Evolutionary conservation across 2,797 vertebrate genomes (phyloP), one percentile per base, ranked within the genome.

Genomic region (Argyrosomus regius): DNA sequence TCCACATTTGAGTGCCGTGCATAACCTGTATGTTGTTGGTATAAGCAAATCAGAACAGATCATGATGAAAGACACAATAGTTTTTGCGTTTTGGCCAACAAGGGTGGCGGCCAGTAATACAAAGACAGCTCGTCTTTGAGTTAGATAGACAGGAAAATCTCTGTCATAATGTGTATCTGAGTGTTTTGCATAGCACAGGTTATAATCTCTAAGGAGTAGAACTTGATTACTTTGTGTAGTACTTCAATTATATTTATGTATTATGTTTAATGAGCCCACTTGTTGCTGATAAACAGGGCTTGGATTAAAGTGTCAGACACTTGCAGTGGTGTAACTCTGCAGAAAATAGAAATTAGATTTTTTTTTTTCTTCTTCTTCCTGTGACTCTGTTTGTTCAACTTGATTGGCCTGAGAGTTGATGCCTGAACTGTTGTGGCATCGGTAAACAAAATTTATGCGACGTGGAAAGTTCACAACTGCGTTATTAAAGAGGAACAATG

Each of bases 231-330:
- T 61, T 57, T 62, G 56, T 24, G 5, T 60, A 10, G 48, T 62
- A 16, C 9, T 54, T 77, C 5, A 63, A 3, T 39, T 68, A 22
- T 60, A 39, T 39, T 39, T 39, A n/a, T 54, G 43, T 17, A 17
- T 73, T n/a, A 62, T 70, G 20, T 48, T 60, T 62, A 81, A 54
- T 64, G 39, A 76, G 41, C 3, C 24, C 20, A 58, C 65, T 79
- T 79, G 69, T 79, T 81, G 69, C 75, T 56, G 64, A n/a, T 13
- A 62, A 60, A 41, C 9, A 45, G 20, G 2, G 11, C 10, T 68
- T 49, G 5, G 45, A 50, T 31, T 24, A 57, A 77, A 52, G 35
- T 54, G 24, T 66, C 28, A 45, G 39, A 53, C 0, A 0, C 11
- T 41, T 52, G 24, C n/a, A 49, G 35, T 59, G 14, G 24, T 56